Percentiles rank a stretch among this genome's conserved stretches.
phyloP scores from a whole-genome alignment of 2,888 invertebrate genomes.

The Luperina nickerlii region DNA sequence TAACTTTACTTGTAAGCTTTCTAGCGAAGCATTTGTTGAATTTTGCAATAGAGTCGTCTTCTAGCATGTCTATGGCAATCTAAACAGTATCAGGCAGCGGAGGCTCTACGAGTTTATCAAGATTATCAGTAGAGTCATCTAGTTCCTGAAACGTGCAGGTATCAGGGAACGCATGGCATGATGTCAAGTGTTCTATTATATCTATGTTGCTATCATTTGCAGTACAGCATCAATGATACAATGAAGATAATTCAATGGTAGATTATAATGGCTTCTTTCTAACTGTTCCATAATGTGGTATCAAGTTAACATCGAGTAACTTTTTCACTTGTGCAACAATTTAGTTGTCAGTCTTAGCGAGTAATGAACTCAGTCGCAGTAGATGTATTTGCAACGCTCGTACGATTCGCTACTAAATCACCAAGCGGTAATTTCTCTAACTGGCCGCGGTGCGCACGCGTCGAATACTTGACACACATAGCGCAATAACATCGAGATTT shows the following conservation, averaged over 20 bases:
- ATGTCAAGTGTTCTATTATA: no score
- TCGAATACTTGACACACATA: constrained; percentile 66
- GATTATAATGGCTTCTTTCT: background rate
- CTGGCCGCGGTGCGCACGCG: constrained; percentile 50
- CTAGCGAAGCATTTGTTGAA: background rate
- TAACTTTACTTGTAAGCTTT: background rate
- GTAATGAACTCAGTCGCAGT: constrained; percentile 42
- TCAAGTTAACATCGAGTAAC: background rate
- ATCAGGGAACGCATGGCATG: background rate
- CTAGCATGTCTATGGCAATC: background rate
- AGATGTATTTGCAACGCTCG: constrained; percentile 44
- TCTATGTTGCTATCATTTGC: background rate
- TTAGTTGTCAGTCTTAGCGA: constrained; percentile 40
- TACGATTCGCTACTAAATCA: constrained; percentile 58
- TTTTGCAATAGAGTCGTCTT: no score
- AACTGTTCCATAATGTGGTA: background rate
- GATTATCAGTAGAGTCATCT: background rate
- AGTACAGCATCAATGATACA: background rate
- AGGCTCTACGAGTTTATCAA: background rate
- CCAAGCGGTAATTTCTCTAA: constrained; percentile 65
- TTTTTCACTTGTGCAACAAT: constrained; percentile 56
- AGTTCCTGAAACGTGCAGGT: background rate
- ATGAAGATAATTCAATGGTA: background rate
- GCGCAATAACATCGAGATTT: constrained; percentile 54
- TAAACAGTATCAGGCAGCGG: background rate